phyloP scores from a whole-genome alignment of 2,888 invertebrate genomes.

The Tiphia femorata region DNA sequence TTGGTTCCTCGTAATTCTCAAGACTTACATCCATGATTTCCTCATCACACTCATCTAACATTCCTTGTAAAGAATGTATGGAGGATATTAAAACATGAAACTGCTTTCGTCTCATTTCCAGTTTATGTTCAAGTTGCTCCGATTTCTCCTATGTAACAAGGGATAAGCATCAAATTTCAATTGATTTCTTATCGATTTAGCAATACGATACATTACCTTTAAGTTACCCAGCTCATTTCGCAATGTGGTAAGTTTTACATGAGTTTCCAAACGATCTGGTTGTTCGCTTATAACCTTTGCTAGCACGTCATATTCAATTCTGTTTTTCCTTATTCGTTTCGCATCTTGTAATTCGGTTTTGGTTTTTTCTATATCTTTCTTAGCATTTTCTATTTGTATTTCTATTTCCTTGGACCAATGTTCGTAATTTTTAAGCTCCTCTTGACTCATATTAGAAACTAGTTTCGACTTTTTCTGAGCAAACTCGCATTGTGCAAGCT shows the following conservation, averaged over 20 bases:
- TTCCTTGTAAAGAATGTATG: slow-evolving; percentile 85
- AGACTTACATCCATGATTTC: slow-evolving; percentile 71
- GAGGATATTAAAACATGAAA: slow-evolving; percentile 90
- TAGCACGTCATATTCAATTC: slow-evolving; percentile 92
- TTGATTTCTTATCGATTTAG: too few species aligned
- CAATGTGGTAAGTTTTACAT: slow-evolving; percentile 77
- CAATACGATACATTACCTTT: slow-evolving; percentile 66
- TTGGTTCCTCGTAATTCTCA: slow-evolving; percentile 66
- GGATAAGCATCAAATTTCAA: too few species aligned
- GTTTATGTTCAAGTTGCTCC: slow-evolving; percentile 80
- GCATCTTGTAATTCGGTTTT: slow-evolving; percentile 86
- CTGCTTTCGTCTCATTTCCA: slow-evolving; percentile 88
- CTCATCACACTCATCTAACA: slow-evolving; percentile 81
- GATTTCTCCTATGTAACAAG: slow-evolving; percentile 81
- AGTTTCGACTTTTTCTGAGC: slow-evolving; percentile 87
- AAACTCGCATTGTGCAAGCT: slow-evolving; percentile 89
- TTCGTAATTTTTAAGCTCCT: slow-evolving; percentile 87
- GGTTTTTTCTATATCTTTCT: slow-evolving; percentile 84
- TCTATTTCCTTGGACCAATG: slow-evolving; percentile 82
- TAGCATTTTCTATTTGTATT: slow-evolving; percentile 83
- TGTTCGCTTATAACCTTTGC: slow-evolving; percentile 92
- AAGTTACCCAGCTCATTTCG: slow-evolving; percentile 81
- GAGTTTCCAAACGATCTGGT: slow-evolving; percentile 88
- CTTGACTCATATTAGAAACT: slow-evolving; percentile 85
- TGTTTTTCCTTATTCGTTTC: slow-evolving; percentile 88